Conservation (phyloP, 2,113 vertebrate species). For the Eleginops maclovinus region DNA sequence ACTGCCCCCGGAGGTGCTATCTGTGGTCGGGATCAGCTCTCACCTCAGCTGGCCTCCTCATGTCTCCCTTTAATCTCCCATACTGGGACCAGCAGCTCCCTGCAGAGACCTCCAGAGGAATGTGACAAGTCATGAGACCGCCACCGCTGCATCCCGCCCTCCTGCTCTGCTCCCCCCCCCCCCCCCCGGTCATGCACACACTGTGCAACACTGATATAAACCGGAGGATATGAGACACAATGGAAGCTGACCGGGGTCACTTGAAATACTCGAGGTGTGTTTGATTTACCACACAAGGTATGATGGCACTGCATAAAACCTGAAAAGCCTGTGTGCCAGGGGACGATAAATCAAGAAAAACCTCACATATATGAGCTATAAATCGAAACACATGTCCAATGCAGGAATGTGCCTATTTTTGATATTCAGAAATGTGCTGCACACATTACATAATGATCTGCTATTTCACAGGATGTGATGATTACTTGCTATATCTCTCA, state of each 20-base stretch:
- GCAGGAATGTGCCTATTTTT: slow-evolving; percentile 11
- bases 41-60: slow-evolving; percentile 62
- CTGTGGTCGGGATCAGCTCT: slow-evolving; percentile 73
- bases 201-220: slow-evolving; percentile 55
- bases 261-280: slow-evolving; percentile 69
- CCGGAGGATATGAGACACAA: slow-evolving; percentile 76
- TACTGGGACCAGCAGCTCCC: slow-evolving; percentile 63
- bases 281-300: slow-evolving; percentile 55
- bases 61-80: slow-evolving; percentile 70
- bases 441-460: slow-evolving; percentile 41
- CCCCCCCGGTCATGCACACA: slow-evolving; percentile 36
- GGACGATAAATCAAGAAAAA: slow-evolving; percentile 42
- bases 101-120: slow-evolving; percentile 68
- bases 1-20: slow-evolving; percentile 61
- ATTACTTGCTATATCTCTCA: slow-evolving; percentile 51
- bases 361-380: background rate
- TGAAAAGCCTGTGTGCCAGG: slow-evolving; percentile 17
- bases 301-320: slow-evolving; percentile 35
- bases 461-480: slow-evolving; percentile 47
- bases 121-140: slow-evolving; percentile 74
- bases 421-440: slow-evolving; percentile 44
- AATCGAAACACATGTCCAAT: slow-evolving; percentile 44
- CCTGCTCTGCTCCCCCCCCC: slow-evolving; percentile 15
- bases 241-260: slow-evolving; percentile 57
- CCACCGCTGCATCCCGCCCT: slow-evolving; percentile 57